Evolutionary conservation across 2,888 invertebrate species (phyloP), one percentile per base, ranked within the genome.

Genomic region (Lasioglossum zephyrum): DNA sequence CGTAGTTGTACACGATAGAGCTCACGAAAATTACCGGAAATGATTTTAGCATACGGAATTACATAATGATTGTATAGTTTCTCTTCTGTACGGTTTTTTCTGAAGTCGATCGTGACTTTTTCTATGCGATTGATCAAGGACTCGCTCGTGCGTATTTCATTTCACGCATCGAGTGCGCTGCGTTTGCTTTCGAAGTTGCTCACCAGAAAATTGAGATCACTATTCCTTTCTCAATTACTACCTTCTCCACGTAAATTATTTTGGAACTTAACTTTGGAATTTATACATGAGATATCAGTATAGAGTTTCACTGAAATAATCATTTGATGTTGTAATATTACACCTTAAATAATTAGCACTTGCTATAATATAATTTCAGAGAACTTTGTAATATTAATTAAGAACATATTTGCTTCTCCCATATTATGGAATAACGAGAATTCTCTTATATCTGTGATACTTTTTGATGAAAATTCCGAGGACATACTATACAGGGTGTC

Each of bases 131-230:
- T 66, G 66, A 66, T 66, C 66, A 39, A 36, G 36, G 36, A 66
- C 26, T 36, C n/a, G 44, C 39, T 77, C 60, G 36, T 47, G 26
- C 44, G 60, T 66, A 60, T 72, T 72, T 81, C 44, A 77, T 81
- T 77, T 81, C 76, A 57, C 70, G 36, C 57, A 39, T 72, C 72
- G 44, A 49, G 36, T 60, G 16, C 44, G 13, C 18, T 39, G 53
- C 76, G 76, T 81, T 81, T 77, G 77, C 81, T 81, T 81, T 77
- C 47, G 18, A 39, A 72, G 13, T 73, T 11, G 39, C 22, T 57
- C 41, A 47, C 26, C 49, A 31, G 49, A 44, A 44, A n/a, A 72
- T 72, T 44, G 44, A 22, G 41, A 57, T 78, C 49, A 26, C 47
- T 66, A 36, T 66, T 66, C 66, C 66, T 66, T 66, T 66, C 36